Percentiles rank a stretch among this genome's conserved stretches.
These are phyloP conservation scores for Drosophila pallidifrons DNA, from an alignment of 1,140 invertebrate species.

Conservation along the genomic window DNA sequence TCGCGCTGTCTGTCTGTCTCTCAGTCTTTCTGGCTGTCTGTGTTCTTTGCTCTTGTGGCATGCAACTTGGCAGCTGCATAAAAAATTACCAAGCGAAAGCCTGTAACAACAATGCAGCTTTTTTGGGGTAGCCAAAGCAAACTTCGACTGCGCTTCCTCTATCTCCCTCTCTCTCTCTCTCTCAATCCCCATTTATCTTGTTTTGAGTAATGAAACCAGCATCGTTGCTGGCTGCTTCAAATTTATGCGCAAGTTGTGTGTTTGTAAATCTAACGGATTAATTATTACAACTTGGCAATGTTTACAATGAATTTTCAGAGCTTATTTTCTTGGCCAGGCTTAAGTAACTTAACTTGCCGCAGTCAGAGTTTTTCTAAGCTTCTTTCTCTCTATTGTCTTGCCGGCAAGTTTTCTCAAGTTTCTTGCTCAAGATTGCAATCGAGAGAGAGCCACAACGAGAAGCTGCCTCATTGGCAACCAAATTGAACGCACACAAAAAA, in stretches of 20 bases:
- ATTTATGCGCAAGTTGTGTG: constrained; percentile 60
- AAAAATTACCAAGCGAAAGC: constrained; percentile 61
- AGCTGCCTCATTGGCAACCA: constrained; percentile 30
- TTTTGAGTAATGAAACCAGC: constrained; percentile 76
- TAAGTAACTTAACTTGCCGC: constrained; percentile 40
- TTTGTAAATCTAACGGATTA: constrained; percentile 80
- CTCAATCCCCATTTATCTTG: neutral
- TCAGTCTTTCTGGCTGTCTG: constrained; percentile 35
- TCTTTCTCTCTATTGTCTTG: neutral
- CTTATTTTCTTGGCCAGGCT: constrained; percentile 29
- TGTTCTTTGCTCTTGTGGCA: constrained; percentile 68
- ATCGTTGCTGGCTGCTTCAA: constrained; percentile 14
- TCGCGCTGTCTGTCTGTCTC: constrained; percentile 34
- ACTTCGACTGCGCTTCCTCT: neutral
- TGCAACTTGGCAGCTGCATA: constrained; percentile 58
- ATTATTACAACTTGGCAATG: constrained; percentile 82
- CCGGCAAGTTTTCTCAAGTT: neutral
- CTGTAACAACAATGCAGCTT: constrained; percentile 67
- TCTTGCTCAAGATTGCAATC: constrained; percentile 29
- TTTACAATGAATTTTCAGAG: constrained; percentile 70
- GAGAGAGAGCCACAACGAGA: neutral
- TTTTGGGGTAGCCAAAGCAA: constrained; percentile 36
- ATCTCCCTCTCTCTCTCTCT: neutral
- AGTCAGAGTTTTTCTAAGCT: constrained; percentile 22
- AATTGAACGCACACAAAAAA: constrained; percentile 44